Percentiles rank a stretch among this genome's conserved stretches.
Conservation (phyloP, 2,113 vertebrate genomes). For the Myotis brandtii region DNA sequence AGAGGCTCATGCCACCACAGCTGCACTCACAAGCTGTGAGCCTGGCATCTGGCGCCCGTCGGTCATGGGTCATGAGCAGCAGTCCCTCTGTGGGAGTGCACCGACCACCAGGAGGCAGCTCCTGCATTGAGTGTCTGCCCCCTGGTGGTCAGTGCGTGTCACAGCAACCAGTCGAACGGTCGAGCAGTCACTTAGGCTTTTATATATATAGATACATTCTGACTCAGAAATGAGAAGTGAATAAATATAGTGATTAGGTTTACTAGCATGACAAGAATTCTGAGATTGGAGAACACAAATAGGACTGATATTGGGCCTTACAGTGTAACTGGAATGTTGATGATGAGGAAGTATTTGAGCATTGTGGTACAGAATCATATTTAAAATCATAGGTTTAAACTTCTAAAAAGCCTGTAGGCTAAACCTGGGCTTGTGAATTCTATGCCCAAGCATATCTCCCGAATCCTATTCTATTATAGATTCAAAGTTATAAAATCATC, state of each 20-base stretch:
- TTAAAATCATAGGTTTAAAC: slow-evolving; percentile 29
- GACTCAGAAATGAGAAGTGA: slow-evolving; percentile 30
- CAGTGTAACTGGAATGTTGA: background rate
- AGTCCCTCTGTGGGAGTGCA: no score
- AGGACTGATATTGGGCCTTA: background rate
- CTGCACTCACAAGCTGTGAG: no score
- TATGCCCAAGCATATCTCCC: background rate
- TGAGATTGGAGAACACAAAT: background rate
- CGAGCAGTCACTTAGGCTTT: no score
- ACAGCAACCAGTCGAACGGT: no score
- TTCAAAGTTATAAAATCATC: background rate
- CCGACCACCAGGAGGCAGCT: no score
- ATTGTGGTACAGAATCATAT: background rate
- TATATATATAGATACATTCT: background rate
- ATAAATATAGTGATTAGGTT: background rate
- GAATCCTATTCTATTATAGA: background rate
- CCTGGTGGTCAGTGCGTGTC: no score
- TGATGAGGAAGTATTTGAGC: background rate
- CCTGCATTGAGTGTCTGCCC: no score
- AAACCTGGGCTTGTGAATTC: background rate
- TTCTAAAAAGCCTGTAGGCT: background rate
- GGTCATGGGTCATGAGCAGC: no score
- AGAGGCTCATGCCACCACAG: no score
- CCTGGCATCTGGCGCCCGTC: no score
- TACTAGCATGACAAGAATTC: background rate